Evolutionary conservation across 2,113 vertebrate genomes (phyloP).

Genomic region (Petrocephalus microphthalmus): DNA sequence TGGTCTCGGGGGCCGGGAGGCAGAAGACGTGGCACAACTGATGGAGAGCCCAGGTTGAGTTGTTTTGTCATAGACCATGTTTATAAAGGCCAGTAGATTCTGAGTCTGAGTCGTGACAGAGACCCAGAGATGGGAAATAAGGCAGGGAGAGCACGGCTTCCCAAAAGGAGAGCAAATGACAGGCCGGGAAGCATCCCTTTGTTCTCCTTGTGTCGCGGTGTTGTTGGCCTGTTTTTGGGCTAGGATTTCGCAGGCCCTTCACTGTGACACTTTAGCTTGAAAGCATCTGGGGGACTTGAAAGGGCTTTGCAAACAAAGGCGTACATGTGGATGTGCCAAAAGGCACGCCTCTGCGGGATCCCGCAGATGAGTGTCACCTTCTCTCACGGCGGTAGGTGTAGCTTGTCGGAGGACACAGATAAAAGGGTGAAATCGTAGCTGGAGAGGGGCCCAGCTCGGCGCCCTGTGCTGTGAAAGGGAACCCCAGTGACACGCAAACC

Average conservation of each 20-base stretch:
- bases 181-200: neutral
- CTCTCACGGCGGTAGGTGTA: neutral
- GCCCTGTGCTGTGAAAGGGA: neutral
- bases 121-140: neutral
- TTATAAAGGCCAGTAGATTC: neutral
- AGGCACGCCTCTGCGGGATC: neutral
- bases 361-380: neutral
- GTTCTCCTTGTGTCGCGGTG: neutral
- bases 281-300: constrained; percentile 1
- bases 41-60: neutral
- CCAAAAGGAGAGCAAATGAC: neutral
- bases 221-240: neutral
- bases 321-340: constrained; percentile 1
- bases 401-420: neutral
- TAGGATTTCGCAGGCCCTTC: constrained; percentile 10
- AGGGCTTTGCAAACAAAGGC: constrained; percentile 19
- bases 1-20: neutral
- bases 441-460: neutral
- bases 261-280: constrained; percentile 12
- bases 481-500: neutral
- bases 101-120: neutral
- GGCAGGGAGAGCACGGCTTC: neutral
- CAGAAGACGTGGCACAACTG: neutral
- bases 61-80: neutral
- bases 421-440: constrained; percentile 10